Percentiles rank a stretch among this genome's conserved stretches.
Evolutionary conservation across 2,888 invertebrate species (phyloP).

Genomic region (Tipula helvola): DNA sequence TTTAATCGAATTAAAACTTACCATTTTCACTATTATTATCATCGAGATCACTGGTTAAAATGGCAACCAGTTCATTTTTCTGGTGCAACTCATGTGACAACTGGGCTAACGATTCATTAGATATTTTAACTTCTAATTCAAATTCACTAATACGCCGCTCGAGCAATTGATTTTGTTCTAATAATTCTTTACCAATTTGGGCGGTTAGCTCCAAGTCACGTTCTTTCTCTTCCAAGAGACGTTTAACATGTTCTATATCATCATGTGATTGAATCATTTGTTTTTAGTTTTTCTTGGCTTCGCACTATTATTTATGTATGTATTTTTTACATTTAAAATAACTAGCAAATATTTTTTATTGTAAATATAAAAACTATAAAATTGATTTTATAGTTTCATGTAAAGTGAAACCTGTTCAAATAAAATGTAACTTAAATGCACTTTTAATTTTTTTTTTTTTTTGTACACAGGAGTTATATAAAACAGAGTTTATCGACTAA

Average conservation of each 20-base stretch:
- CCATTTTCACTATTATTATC: slow-evolving; percentile 53
- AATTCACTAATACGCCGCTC: slow-evolving; percentile 65
- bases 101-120: slow-evolving; percentile 81
- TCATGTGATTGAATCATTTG: slow-evolving; percentile 99
- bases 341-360: neutral
- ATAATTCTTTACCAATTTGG: slow-evolving; percentile 90
- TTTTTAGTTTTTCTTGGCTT: neutral
- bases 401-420: neutral
- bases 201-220: slow-evolving; percentile 97
- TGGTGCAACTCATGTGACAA: slow-evolving; percentile 82
- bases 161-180: slow-evolving; percentile 78
- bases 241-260: slow-evolving; percentile 98
- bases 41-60: slow-evolving; percentile 79
- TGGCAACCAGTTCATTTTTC: slow-evolving; percentile 79
- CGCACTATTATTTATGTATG: neutral
- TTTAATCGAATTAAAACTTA: slow-evolving; percentile 20
- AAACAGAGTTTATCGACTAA: neutral
- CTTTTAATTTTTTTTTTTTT: neutral
- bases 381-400: neutral
- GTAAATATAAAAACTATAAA: neutral
- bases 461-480: neutral
- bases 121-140: slow-evolving; percentile 63
- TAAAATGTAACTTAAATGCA: neutral
- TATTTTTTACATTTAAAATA: neutral
- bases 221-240: slow-evolving; percentile 99